Base-by-base conservation (phyloP, 1,140 invertebrate species). In the Ganaspis sp. region DNA sequence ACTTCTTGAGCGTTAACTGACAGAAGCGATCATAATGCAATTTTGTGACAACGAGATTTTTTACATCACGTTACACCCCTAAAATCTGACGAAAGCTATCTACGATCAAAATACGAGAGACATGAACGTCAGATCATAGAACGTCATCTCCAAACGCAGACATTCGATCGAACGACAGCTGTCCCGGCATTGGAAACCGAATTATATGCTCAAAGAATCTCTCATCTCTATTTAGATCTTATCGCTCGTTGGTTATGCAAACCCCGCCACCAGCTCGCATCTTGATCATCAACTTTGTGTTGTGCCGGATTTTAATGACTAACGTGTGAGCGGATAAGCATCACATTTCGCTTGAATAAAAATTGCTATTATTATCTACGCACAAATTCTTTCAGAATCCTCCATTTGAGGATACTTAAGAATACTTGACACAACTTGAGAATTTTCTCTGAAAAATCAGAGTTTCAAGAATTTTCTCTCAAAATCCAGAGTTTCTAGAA, bases 151-250 rank as follows among this genome's bases (percentile, higher is more conserved):
- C 42, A 15, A 38, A 37, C 75, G 69, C 71, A 45, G 69, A 76
- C 77, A 70, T 81, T 82, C 80, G 82, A 87, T 85, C 77, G 81
- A 84, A 84, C 88, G 87, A 90, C 90, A 91, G 90, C 89, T 91
- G 89, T 90, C 87, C 85, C 86, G 83, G 87, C 85, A 87, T 85
- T 86, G 85, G 85, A 89, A 90, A 90, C 86, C 84, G 88, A 91
- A 90, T 91, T 90, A 90, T 88, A 89, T 86, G 86, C 88, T 90
- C 89, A 87, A 86, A 89, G 86, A 84, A 89, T 86, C 86, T 79
- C 83, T 85, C 85, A 90, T 90, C 90, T 91, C 87, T 90, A 89
- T 90, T 90, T 88, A 90, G 90, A 91, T 91, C 78, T 87, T 90
- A 91, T 91, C 90, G 78, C 72, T 53, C 29, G 26, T 73, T 73